Evolutionary conservation across 2,113 vertebrate genomes (phyloP).

Genomic region (Struthidea cinerea): DNA sequence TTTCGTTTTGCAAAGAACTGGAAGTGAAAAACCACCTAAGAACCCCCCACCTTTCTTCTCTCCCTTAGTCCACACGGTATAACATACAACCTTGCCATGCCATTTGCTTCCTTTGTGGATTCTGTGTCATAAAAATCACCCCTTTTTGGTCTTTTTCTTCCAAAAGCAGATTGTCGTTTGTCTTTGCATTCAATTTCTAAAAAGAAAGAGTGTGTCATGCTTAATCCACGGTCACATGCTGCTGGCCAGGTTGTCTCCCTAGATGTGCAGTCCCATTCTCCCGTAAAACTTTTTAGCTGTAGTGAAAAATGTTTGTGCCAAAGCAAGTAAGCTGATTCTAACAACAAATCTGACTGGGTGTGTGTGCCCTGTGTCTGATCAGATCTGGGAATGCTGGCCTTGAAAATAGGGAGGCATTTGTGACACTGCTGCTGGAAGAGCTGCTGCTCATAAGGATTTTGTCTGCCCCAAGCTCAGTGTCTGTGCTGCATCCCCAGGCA

Average conservation of each 20-base stretch:
- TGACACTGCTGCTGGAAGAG: background rate
- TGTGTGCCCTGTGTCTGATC: background rate
- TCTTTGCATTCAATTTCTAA: background rate
- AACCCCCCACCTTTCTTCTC: background rate
- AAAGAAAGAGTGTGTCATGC: background rate
- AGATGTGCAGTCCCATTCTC: background rate
- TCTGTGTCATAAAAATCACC: background rate
- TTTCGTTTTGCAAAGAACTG: background rate
- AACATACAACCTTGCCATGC: background rate
- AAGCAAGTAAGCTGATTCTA: background rate
- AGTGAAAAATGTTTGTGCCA: background rate
- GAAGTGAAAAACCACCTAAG: background rate
- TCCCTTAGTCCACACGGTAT: background rate
- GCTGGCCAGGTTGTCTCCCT: background rate
- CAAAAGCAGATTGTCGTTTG: background rate
- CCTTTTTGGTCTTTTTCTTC: background rate
- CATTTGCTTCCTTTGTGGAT: background rate
- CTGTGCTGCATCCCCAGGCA: background rate
- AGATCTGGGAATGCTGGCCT: background rate
- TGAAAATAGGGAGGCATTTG: background rate
- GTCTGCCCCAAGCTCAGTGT: background rate
- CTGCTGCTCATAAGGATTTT: background rate
- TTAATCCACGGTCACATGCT: fast-evolving
- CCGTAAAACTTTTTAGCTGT: background rate
- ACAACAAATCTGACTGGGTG: background rate